These are phyloP conservation scores for Halocynthia roretzi DNA, from an alignment of 23 tunicate species.

Conservation along the genomic window DNA sequence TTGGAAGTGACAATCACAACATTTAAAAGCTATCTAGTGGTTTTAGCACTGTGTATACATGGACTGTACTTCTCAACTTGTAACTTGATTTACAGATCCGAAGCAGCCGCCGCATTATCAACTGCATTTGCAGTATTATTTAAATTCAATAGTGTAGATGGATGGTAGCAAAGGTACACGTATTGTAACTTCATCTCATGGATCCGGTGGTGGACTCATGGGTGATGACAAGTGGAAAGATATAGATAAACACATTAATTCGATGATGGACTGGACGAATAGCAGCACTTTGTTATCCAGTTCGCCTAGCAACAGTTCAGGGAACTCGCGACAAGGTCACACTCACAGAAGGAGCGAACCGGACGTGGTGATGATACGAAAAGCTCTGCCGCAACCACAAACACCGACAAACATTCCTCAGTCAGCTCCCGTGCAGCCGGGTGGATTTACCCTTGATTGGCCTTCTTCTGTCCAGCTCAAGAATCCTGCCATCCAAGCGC, in stretches of 20 bases:
- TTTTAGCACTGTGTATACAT: too few species aligned
- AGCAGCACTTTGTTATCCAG: not conserved
- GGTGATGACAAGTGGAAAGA: slow-evolving; percentile 24
- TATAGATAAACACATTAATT: slow-evolving; percentile 20
- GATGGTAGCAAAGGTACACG: too few species aligned
- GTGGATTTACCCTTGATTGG: slow-evolving; percentile 49
- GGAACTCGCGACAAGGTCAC: slow-evolving; percentile 14
- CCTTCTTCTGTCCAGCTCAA: not conserved
- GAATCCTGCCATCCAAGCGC: too few species aligned
- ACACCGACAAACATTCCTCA: slow-evolving; percentile 24
- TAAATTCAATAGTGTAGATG: too few species aligned
- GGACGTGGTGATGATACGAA: slow-evolving; percentile 22
- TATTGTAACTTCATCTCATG: too few species aligned
- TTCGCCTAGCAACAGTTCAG: slow-evolving; percentile 1
- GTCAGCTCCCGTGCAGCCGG: slow-evolving; percentile 74
- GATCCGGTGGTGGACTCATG: not conserved
- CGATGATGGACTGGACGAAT: slow-evolving; percentile 30
- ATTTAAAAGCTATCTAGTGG: too few species aligned
- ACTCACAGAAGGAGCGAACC: slow-evolving; percentile 26
- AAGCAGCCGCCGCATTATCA: too few species aligned
- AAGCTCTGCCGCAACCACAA: slow-evolving; percentile 5
- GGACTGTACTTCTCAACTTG: too few species aligned
- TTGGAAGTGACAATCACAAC: too few species aligned
- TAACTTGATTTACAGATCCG: too few species aligned
- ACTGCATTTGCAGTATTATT: too few species aligned